phyloP scores from a whole-genome alignment of 2,888 invertebrate species.

The Isoperla grammatica region DNA sequence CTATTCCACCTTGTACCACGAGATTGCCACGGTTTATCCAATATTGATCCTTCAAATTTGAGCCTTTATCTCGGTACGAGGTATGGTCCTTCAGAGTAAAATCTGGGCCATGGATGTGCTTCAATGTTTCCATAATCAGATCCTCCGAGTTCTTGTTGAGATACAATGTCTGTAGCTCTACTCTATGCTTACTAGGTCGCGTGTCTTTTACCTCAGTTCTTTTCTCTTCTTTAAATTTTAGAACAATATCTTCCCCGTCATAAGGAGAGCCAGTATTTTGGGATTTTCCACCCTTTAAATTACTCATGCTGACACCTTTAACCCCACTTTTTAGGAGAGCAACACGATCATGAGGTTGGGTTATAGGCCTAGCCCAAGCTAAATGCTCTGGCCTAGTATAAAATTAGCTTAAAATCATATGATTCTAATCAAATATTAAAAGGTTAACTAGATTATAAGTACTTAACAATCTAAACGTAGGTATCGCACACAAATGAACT shows the following conservation, averaged over 20 bases:
- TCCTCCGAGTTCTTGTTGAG: conserved; percentile 64
- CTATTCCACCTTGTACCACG: conserved; percentile 64
- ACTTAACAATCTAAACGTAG: too few relatives aligned
- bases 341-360: too few relatives aligned
- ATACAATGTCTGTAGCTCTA: conserved; percentile 68
- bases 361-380: too few relatives aligned
- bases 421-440: too few relatives aligned
- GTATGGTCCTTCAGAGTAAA: conserved; percentile 46
- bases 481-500: too few relatives aligned
- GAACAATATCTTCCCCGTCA: conserved; percentile 1
- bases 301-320: too few relatives aligned
- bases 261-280: neutral
- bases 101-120: conserved; percentile 65
- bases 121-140: conserved; percentile 66
- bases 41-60: conserved; percentile 62
- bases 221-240: neutral
- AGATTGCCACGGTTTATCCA: conserved; percentile 74
- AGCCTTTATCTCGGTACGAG: conserved; percentile 57
- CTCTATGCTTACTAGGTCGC: conserved; percentile 44
- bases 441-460: too few relatives aligned
- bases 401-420: too few relatives aligned
- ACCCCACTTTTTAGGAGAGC: too few relatives aligned
- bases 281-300: conserved; percentile 1
- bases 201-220: neutral
- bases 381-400: too few relatives aligned